Conservation (phyloP, 1,140 invertebrate genomes). For the Hyles euphorbiae region DNA sequence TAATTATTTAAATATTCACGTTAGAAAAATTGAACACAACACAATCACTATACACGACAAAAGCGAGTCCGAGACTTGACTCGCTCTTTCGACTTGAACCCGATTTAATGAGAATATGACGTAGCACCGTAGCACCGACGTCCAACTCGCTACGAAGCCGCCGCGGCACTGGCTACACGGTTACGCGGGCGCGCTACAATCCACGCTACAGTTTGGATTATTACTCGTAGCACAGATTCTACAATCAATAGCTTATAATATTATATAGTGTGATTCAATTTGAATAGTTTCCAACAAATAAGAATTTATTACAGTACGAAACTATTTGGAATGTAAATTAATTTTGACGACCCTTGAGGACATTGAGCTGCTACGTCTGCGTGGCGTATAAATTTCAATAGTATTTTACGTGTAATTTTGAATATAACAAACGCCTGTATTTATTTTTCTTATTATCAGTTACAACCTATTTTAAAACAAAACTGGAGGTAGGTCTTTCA, state of each 20-base stretch:
- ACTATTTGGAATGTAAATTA: slow-evolving; percentile 3
- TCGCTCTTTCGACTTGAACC: background rate
- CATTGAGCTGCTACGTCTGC: too few species aligned
- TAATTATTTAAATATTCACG: slow-evolving; percentile 20
- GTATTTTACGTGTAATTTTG: too few species aligned
- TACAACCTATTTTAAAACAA: too few species aligned
- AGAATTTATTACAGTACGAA: background rate
- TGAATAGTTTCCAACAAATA: slow-evolving; percentile 5
- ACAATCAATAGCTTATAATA: slow-evolving; percentile 41
- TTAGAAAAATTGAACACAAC: slow-evolving; percentile 26
- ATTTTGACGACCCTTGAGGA: too few species aligned
- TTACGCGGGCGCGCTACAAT: slow-evolving; percentile 45
- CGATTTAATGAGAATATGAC: slow-evolving; percentile 5
- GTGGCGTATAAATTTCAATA: too few species aligned
- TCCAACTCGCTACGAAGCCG: slow-evolving; percentile 51
- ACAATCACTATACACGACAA: slow-evolving; percentile 30
- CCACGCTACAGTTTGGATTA: slow-evolving; percentile 57
- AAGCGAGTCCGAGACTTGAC: too few species aligned
- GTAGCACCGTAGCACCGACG: slow-evolving; percentile 32
- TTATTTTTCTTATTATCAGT: too few species aligned
- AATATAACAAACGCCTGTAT: too few species aligned
- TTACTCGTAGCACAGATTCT: slow-evolving; percentile 63
- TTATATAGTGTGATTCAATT: slow-evolving; percentile 5
- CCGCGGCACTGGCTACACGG: slow-evolving; percentile 57
- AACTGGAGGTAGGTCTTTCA: too few species aligned